phyloP scores from a whole-genome alignment of 2,888 invertebrate genomes.

The Flabesymbios commensalis region DNA sequence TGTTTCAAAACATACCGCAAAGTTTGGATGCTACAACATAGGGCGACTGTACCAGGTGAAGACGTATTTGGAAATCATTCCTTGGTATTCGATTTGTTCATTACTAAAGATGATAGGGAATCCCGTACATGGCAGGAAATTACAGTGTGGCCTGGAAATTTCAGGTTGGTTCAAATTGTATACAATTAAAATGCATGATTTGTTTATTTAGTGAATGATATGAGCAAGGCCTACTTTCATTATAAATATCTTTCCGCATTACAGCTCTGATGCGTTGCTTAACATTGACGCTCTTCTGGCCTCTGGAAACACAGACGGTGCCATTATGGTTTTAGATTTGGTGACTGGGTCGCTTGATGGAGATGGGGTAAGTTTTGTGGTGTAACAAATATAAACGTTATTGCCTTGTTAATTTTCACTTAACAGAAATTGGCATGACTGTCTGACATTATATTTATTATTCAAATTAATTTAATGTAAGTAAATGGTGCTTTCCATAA shows the following conservation, averaged over 20 bases:
- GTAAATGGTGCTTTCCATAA: too few relatives aligned
- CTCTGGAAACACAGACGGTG: slow-evolving; percentile 31
- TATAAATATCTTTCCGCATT: too few relatives aligned
- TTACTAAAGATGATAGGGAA: slow-evolving; percentile 39
- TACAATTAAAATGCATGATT: too few relatives aligned
- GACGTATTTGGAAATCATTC: slow-evolving; percentile 40
- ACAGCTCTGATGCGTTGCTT: slow-evolving; percentile 18
- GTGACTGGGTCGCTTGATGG: slow-evolving; percentile 16
- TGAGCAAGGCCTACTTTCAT: too few relatives aligned
- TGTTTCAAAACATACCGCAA: slow-evolving; percentile 11
- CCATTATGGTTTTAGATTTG: slow-evolving; percentile 26
- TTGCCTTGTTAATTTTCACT: neutral
- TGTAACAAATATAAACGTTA: too few relatives aligned
- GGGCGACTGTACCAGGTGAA: slow-evolving; percentile 42
- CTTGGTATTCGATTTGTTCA: slow-evolving; percentile 45
- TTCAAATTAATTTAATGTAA: too few relatives aligned
- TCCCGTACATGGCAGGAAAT: slow-evolving; percentile 34
- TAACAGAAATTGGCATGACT: neutral
- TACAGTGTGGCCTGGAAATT: slow-evolving; percentile 29
- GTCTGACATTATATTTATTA: too few relatives aligned
- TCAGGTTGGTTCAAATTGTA: too few relatives aligned
- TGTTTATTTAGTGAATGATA: too few relatives aligned
- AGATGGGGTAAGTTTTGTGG: neutral
- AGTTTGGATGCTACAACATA: slow-evolving; percentile 8
- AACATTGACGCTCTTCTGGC: slow-evolving; percentile 27